Conservation (phyloP, 2,113 vertebrate species). For the Rostratula benghalensis region DNA sequence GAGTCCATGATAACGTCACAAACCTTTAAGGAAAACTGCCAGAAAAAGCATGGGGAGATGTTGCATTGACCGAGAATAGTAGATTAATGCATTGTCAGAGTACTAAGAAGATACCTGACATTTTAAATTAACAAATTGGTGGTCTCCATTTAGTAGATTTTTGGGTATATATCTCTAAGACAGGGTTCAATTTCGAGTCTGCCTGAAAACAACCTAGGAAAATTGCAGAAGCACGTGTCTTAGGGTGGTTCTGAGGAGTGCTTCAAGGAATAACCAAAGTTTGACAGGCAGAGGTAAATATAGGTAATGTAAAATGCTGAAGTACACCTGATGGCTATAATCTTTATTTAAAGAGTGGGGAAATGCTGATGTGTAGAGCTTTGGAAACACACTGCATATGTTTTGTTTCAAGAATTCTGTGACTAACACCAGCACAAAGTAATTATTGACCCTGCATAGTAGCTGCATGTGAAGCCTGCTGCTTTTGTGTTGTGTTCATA, state of each 20-base stretch:
- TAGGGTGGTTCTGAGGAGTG: not conserved
- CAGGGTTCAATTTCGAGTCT: not conserved
- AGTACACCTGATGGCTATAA: not conserved
- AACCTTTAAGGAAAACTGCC: not conserved
- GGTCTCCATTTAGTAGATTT: not conserved
- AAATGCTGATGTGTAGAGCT: not conserved
- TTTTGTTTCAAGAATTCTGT: not conserved
- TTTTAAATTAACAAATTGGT: not conserved
- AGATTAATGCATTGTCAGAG: not conserved
- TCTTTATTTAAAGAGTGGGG: not conserved
- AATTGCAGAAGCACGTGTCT: not conserved
- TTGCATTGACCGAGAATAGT: not conserved
- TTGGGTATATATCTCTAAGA: fast-evolving
- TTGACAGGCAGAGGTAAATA: not conserved
- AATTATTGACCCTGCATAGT: not conserved
- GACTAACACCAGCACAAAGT: not conserved
- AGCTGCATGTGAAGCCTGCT: not conserved
- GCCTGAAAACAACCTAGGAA: not conserved
- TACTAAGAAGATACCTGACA: not conserved
- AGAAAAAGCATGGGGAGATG: not conserved
- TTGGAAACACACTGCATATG: not conserved
- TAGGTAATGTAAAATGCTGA: not conserved
- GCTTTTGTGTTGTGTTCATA: not conserved
- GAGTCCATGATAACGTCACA: not conserved
- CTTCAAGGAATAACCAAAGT: not conserved